Evolutionary conservation across 2,797 vertebrate species (phyloP), one percentile per base, ranked within the genome.

Genomic region (Trachops cirrhosus): DNA sequence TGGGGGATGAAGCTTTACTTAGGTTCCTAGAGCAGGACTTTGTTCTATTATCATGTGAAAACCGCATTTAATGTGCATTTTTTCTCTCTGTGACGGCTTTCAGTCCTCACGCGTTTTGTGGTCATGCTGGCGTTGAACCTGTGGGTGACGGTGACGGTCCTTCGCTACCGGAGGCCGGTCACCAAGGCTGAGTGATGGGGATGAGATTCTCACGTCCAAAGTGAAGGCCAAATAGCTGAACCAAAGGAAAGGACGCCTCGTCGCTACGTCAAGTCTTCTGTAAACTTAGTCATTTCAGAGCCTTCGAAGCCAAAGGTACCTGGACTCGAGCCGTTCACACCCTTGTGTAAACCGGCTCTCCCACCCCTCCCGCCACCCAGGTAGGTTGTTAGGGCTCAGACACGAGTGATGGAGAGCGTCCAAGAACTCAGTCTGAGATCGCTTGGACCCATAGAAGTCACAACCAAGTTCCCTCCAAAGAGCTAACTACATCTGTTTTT

Each of bases 61-160:
- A 37, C 39, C n/a, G 24, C 24, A 15, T 48, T 64, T 86, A 94
- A 94, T 18, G 32, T 2, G 3, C 4, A 16, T 3, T 3, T n/a
- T 24, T 78, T 62, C 52, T 52, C 10, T 48, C 85, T 84, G 9
- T 8, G 24, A 4, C 34, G 39, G n/a, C 50, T 97, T 97, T 34
- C 98, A 99, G 99, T 99, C 98, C 98, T 99, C 95, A 95, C 98
- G 89, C 99, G 99, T 62, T 99, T 99, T 93, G 92, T 99, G 59
- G 96, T 96, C 96, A 99, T 99, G 99, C 97, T 99, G 34, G 86
- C 98, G 97, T 98, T 99, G 97, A 99, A 99, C 91, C 50, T 98
- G 64, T 99, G 99, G 99, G 99, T 99, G 92, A 98, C 99, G 48
- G 97, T 98, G 82, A 99, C 99, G 2, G 97, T 99, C 29, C 95